Evolutionary conservation across 1,140 invertebrate genomes (phyloP), one percentile per base, ranked within the genome.

Genomic region (Euwallacea fornicatus): DNA sequence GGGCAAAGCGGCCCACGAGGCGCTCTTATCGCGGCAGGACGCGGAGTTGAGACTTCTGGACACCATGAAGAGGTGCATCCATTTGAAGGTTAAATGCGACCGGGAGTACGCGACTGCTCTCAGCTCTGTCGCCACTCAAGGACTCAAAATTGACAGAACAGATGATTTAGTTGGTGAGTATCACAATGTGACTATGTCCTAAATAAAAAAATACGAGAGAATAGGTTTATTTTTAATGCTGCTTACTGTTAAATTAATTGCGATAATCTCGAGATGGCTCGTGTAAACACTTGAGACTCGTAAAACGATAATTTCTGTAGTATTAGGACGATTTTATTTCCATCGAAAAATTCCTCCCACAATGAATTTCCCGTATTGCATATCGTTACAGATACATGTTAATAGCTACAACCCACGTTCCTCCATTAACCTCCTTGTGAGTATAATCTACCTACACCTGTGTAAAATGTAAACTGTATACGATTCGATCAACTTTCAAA

Each of bases 41-140:
- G 93, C 93, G 9, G 95, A 97, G 82, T 86, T 97, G 42, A 87
- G 93, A 69, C 87, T 97, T 8, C 86, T 97, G 82, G 95, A 97
- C 78, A 90, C 90, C 66, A 94, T 97, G 89, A 90, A 91, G 73
- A 84, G 93, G 55, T 94, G 93, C 77, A 83, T 98, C 13, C 85
- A 89, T 63, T 87, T 89, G 44, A 93, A 96, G 81, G 89, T 95
- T 77, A 95, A 96, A 82, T 94, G 91, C 79, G 95, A 98, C 81
- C 85, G 92, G 63, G 94, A 97, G 75, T 97, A 97, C 82, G 93
- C 94, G 0, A 84, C 90, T 0, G 89, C 91, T 0, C 86, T 98
- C 42, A 88, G 88, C 53, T 87, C 91, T 3, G 87, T 95, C 2
- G 90, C 91, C 11, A 83, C 86, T 50, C 92, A 94, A 78, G 93